phyloP scores from a whole-genome alignment of 2,888 invertebrate species.

The Apoda limacodes region DNA sequence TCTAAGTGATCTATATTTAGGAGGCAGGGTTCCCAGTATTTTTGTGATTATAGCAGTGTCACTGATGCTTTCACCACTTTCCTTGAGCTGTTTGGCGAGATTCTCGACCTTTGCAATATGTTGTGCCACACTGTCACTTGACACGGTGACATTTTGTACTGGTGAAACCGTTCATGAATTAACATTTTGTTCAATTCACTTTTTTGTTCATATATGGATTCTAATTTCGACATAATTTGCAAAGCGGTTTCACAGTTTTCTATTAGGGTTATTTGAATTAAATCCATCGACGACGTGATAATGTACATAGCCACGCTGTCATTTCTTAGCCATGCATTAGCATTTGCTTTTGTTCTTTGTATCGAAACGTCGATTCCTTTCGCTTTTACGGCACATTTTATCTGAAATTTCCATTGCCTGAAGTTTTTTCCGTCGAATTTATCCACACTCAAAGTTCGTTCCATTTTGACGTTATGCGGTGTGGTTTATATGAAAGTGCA shows the following conservation, averaged over 20 bases:
- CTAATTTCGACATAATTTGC: slow-evolving; percentile 19
- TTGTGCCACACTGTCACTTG: slow-evolving; percentile 20
- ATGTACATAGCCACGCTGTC: no score
- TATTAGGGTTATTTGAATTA: no score
- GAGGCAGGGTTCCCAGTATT: slow-evolving; percentile 22
- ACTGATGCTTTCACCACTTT: slow-evolving; percentile 23
- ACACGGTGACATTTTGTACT: slow-evolving; percentile 12
- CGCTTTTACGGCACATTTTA: slow-evolving; percentile 22
- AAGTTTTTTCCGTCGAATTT: slow-evolving; percentile 19
- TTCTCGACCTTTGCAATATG: slow-evolving; percentile 21
- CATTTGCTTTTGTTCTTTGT: no score
- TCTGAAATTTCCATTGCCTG: slow-evolving; percentile 21
- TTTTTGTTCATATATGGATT: slow-evolving; percentile 19
- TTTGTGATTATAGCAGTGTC: slow-evolving; percentile 24
- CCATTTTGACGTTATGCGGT: no score
- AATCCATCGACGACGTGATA: no score
- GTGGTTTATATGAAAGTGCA: no score
- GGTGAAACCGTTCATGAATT: slow-evolving; percentile 18
- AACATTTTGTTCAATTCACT: slow-evolving; percentile 18
- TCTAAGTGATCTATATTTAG: slow-evolving; percentile 20
- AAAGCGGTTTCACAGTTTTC: no score
- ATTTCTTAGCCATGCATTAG: no score
- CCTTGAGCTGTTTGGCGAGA: slow-evolving; percentile 20
- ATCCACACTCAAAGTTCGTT: no score
- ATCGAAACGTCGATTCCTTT: no score